Conservation (phyloP, 1,140 invertebrate species). For the Tribolium madens region DNA sequence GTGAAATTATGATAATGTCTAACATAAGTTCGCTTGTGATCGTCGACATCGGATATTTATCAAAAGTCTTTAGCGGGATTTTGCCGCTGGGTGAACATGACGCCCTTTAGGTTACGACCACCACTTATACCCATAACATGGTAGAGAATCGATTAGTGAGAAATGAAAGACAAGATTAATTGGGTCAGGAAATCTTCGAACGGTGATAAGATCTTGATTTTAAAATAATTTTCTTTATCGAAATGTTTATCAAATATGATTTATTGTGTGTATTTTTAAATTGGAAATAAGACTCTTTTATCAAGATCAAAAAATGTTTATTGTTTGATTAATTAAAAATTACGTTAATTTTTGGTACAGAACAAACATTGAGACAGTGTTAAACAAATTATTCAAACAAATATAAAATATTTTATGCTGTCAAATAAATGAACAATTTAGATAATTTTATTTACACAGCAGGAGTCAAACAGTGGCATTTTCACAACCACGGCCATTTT, state of each 20-base stretch:
- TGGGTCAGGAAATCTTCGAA: conserved; percentile 6
- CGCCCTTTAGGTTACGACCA: neutral
- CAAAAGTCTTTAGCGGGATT: neutral
- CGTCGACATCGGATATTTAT: conserved; percentile 22
- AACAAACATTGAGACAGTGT: too few species aligned
- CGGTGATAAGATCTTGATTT: conserved; percentile 8
- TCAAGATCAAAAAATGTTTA: neutral
- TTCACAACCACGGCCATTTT: neutral
- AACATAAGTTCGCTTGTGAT: conserved; percentile 25
- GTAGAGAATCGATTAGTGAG: conserved; percentile 5
- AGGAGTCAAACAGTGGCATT: neutral
- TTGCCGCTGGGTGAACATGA: neutral
- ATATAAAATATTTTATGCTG: neutral
- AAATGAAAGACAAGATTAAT: conserved; percentile 18
- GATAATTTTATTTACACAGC: neutral
- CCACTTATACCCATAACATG: neutral
- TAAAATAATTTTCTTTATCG: conserved; percentile 10
- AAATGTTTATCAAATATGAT: conserved; percentile 17
- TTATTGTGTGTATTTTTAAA: neutral
- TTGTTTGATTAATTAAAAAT: neutral
- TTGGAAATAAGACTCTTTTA: neutral
- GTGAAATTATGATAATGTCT: conserved; percentile 39
- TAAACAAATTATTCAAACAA: neutral
- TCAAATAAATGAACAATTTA: neutral
- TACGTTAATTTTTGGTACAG: neutral